Evolutionary conservation across 1,140 invertebrate genomes (phyloP).

Genomic region (Pachypeltis micranthus): DNA sequence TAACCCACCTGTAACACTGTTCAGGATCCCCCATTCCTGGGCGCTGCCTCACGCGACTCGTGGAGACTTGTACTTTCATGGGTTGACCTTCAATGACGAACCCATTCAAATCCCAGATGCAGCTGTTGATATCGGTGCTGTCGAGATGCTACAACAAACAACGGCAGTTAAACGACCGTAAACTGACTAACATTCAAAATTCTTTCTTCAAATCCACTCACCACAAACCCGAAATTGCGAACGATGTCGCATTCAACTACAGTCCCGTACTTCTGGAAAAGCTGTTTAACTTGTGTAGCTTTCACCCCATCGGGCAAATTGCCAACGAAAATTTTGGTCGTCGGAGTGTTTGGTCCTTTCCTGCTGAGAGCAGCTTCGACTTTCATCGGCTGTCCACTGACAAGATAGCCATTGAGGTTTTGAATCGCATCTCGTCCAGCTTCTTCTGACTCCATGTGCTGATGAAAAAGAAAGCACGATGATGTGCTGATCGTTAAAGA

Average conservation of each 20-base stretch:
- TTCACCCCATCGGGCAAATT: constrained; percentile 80
- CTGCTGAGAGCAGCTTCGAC: constrained; percentile 80
- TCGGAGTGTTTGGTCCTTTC: constrained; percentile 68
- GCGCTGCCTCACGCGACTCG: constrained; percentile 77
- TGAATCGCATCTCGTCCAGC: constrained; percentile 83
- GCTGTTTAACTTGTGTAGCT: constrained; percentile 68
- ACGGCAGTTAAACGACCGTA: too few relatives aligned
- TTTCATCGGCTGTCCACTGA: constrained; percentile 80
- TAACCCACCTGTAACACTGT: constrained; percentile 59
- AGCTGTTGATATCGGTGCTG: constrained; percentile 66
- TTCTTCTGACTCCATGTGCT: constrained; percentile 88
- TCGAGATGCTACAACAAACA: constrained; percentile 50
- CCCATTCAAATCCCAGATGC: constrained; percentile 75
- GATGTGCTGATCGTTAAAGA: too few relatives aligned
- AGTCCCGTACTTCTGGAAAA: constrained; percentile 77
- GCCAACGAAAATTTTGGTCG: constrained; percentile 80
- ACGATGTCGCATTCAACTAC: constrained; percentile 85
- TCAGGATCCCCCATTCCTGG: constrained; percentile 91
- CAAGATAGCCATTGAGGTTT: constrained; percentile 74
- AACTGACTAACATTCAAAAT: constrained; percentile 5
- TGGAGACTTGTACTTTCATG: constrained; percentile 81
- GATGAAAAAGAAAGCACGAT: constrained; percentile 22
- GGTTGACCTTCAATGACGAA: constrained; percentile 71
- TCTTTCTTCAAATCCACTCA: constrained; percentile 25
- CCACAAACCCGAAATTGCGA: constrained; percentile 76